Conservation (phyloP, 2,113 vertebrate genomes). For the Cebidichthys violaceus region DNA sequence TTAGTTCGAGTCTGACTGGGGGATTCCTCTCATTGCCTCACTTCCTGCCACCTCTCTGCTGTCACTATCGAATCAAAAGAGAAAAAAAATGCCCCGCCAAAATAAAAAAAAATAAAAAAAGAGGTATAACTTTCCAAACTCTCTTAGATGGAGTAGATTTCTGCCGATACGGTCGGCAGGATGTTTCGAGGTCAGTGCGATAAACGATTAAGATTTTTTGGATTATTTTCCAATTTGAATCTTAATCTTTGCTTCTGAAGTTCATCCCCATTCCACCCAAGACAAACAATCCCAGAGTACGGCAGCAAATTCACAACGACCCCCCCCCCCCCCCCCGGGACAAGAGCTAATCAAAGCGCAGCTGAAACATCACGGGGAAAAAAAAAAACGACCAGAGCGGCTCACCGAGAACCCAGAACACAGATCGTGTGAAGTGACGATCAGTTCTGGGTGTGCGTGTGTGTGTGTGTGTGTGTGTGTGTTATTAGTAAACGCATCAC, state of each 20-base stretch:
- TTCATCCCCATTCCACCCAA: neutral
- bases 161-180: neutral
- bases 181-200: neutral
- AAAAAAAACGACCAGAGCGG: constrained; percentile 11
- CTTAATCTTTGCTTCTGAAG: neutral
- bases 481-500: constrained; percentile 1
- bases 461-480: constrained; percentile 45
- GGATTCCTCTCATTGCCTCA: neutral
- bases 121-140: neutral
- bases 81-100: neutral
- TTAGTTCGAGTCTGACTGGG: neutral
- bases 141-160: neutral
- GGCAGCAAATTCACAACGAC: neutral
- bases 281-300: neutral
- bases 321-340: too few species aligned
- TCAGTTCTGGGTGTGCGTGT: constrained; percentile 59
- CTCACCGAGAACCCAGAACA: constrained; percentile 45
- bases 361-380: constrained; percentile 2
- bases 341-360: neutral
- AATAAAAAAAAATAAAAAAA: neutral
- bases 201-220: neutral
- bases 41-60: too few species aligned
- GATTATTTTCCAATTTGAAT: neutral
- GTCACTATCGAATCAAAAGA: neutral
- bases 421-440: constrained; percentile 38